Base-by-base conservation (phyloP, 2,797 vertebrate genomes). In the Ctenopoma multispine region DNA sequence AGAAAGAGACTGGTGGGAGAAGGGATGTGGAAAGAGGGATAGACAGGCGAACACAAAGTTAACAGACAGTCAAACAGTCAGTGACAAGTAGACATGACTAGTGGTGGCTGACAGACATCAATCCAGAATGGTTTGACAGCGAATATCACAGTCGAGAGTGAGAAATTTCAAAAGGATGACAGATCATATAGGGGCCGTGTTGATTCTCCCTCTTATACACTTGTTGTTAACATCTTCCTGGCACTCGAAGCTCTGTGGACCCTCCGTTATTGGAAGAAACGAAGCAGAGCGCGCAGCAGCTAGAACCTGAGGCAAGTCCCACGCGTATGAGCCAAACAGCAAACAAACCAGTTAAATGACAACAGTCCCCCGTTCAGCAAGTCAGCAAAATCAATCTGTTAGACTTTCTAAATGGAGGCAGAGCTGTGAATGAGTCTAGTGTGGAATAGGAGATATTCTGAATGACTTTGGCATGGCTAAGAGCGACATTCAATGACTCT, bases 301-400 rank as follows among this genome's bases (percentile, higher is more conserved):
- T 4, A 58, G 57, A 63, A 81, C 82, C 81, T 5, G 75, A 81
- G 80, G 76, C 75, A 4, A 79, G 86, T 81, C 83, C 79, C 69
- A 49, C 31, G 64, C 29, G 47, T 59, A 78, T 64, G 63, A 67
- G 61, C 34, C 73, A 24, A 77, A 78, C 67, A 15, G 80, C 74
- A 84, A 89, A 90, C 83, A 86, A 78, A 84, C 63, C 73, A 72
- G 77, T 61, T 72, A 71, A 87, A 81, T 66, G 72, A 82, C 82
- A 72, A 79, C 62, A 80, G 48, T 12, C 47, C 17, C 3, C 34
- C 3, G 27, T 36, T 79, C 81, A 74, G 75, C 75, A 81, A 83
- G 82, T 85, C 82, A 56, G 71, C 69, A 63, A 63, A 81, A 86
- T 77, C 79, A 60, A 63, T 81, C 64, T 59, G 41, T 69, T 78